Percentiles rank a stretch among this genome's conserved stretches.
Conservation (phyloP, 1,140 invertebrate genomes). For the Trinorchestia longiramus region DNA sequence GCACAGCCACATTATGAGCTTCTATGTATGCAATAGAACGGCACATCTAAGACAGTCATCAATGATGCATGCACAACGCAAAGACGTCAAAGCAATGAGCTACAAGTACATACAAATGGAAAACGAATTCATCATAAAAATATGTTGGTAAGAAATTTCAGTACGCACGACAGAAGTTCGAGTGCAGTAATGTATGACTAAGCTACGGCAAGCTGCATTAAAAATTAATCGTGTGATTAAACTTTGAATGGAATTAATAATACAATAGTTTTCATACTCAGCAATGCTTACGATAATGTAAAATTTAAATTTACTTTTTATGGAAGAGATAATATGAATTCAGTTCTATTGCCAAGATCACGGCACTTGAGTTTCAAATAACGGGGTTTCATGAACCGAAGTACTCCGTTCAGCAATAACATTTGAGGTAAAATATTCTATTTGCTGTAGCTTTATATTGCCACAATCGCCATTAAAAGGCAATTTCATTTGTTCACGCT, state of each 20-base stretch:
- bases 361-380: background rate
- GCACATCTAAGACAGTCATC: background rate
- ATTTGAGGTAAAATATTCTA: background rate
- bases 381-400: background rate
- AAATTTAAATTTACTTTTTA: background rate
- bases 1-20: background rate
- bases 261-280: background rate
- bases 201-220: background rate
- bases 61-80: background rate
- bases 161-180: background rate
- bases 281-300: background rate
- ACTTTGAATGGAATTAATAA: background rate
- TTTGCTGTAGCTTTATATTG: too few relatives aligned
- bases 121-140: background rate
- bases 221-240: background rate
- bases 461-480: too few relatives aligned
- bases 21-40: slow-evolving; percentile 7
- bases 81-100: background rate
- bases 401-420: background rate
- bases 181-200: background rate
- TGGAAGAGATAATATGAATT: background rate
- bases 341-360: background rate
- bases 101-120: background rate
- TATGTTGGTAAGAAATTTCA: background rate
- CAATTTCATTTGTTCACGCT: background rate